Evolutionary conservation across 2,113 vertebrate species (phyloP).

Genomic region (Zapornia atra): DNA sequence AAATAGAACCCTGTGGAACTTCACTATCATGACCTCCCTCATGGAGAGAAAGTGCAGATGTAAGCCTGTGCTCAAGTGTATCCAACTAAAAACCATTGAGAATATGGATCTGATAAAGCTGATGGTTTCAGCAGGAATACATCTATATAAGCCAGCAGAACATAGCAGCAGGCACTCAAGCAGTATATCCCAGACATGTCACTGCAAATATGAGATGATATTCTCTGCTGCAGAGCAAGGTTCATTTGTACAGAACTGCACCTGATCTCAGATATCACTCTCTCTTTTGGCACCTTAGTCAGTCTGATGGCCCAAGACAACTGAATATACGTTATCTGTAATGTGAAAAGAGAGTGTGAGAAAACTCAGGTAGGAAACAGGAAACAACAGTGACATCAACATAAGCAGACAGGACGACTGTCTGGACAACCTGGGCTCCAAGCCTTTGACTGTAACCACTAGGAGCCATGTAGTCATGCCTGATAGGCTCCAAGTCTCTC

Average conservation of each 20-base stretch:
- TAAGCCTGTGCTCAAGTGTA: not conserved
- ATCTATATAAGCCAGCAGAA: not conserved
- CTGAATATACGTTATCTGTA: not conserved
- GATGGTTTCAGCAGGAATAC: not conserved
- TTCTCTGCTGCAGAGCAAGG: not conserved
- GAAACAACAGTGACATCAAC: not conserved
- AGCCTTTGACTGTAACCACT: not conserved
- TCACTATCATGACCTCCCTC: not conserved
- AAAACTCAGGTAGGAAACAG: not conserved
- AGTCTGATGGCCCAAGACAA: not conserved
- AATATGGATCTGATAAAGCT: not conserved
- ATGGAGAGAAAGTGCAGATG: not conserved
- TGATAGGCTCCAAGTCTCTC: not conserved
- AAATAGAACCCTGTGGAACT: no score
- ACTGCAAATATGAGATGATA: not conserved
- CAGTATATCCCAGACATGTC: not conserved
- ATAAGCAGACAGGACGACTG: not conserved
- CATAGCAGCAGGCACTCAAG: not conserved
- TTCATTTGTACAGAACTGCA: not conserved
- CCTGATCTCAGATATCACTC: not conserved
- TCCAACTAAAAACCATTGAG: not conserved
- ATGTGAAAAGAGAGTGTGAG: not conserved
- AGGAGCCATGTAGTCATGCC: not conserved
- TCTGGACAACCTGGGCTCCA: not conserved
- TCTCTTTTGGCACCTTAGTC: not conserved